Percentiles rank a stretch among this genome's conserved stretches.
Conservation (phyloP, 2,888 invertebrate species). For the Melolontha melolontha region DNA sequence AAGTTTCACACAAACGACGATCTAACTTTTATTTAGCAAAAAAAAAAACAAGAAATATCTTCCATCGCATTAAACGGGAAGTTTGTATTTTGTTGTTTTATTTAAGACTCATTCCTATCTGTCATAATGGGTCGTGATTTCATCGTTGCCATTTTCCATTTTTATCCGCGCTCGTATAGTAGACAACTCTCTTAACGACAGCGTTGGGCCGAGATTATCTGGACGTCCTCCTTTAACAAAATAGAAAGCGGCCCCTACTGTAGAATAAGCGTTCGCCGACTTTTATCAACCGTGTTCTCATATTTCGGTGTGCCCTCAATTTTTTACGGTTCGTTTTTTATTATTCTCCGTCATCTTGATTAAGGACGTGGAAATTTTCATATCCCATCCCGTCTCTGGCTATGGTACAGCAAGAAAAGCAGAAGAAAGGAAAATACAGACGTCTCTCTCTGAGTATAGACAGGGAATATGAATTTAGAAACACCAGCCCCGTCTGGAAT, state of each 20-base stretch:
- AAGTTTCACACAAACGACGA: too few species aligned
- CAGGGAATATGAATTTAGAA: too few species aligned
- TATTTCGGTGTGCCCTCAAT: conserved; percentile 34
- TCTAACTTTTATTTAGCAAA: too few species aligned
- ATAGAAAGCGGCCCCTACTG: conserved; percentile 1
- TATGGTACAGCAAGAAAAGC: too few species aligned
- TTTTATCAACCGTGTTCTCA: conserved; percentile 36
- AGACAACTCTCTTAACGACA: conserved; percentile 23
- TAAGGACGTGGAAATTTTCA: conserved; percentile 39
- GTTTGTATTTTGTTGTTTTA: conserved; percentile 1
- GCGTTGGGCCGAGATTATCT: conserved; percentile 19
- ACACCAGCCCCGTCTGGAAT: neutral
- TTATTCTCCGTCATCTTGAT: conserved; percentile 40
- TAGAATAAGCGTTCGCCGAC: conserved; percentile 22
- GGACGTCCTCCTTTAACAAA: conserved; percentile 7
- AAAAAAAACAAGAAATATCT: neutral
- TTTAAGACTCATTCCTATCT: conserved; percentile 2
- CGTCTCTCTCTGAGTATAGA: too few species aligned
- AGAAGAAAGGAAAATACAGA: too few species aligned
- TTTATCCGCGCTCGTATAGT: conserved; percentile 6
- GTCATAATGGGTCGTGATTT: conserved; percentile 32
- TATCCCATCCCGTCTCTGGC: conserved; percentile 25
- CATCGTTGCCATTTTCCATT: conserved; percentile 20
- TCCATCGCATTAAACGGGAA: neutral
- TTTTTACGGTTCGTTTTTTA: conserved; percentile 40